phyloP scores from a whole-genome alignment of 2,797 vertebrate species.

The Emys orbicularis region DNA sequence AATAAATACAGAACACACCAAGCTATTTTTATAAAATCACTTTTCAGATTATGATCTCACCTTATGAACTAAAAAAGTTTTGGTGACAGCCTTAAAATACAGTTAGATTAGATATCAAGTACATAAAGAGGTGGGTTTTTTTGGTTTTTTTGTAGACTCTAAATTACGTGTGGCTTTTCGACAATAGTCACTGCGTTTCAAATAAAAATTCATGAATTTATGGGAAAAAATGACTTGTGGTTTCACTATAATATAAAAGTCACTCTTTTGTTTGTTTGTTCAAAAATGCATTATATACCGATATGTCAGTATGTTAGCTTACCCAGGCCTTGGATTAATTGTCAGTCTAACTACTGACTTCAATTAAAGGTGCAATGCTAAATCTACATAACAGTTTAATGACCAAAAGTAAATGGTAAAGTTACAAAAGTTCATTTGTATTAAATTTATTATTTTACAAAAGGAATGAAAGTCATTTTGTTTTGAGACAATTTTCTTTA shows the following conservation, averaged over 20 bases:
- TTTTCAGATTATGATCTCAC: background rate
- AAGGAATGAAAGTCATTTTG: background rate
- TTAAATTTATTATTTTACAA: background rate
- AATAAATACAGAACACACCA: background rate
- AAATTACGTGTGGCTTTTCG: background rate
- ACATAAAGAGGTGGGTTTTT: background rate
- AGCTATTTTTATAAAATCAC: background rate
- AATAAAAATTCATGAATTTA: background rate
- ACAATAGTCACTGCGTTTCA: background rate
- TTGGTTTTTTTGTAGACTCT: background rate
- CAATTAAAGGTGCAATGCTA: background rate
- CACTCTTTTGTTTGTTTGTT: background rate
- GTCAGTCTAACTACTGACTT: background rate
- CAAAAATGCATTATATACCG: background rate
- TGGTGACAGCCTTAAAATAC: background rate
- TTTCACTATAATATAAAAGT: background rate
- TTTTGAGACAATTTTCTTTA: background rate
- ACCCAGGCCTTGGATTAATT: background rate
- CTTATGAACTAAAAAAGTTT: background rate
- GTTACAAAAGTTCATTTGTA: background rate
- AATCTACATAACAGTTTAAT: background rate
- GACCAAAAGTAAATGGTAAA: background rate
- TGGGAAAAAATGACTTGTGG: background rate
- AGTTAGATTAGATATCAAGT: accelerated
- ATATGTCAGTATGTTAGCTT: background rate